A percentile compares a stretch with the other conserved stretches of the same genome.
Conservation (phyloP, 2,797 vertebrate species). For the Acipenser ruthenus region DNA sequence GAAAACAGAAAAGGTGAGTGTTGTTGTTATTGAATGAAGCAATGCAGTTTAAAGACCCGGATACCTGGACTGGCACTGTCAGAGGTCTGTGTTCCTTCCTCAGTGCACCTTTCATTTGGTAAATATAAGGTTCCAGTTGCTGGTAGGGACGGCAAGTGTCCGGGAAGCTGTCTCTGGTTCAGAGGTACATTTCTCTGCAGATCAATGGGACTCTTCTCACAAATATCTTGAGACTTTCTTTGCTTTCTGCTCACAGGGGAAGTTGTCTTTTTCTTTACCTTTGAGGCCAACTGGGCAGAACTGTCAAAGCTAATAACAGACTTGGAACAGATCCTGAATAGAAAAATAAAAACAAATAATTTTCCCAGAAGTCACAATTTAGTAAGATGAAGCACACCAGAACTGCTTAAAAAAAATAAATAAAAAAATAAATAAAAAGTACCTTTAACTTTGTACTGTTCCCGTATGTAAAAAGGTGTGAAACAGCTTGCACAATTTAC, state of each 20-base stretch:
- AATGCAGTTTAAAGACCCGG: too few species aligned
- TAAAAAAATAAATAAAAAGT: background rate
- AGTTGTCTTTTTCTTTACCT: slow-evolving; percentile 40
- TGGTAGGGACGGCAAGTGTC: background rate
- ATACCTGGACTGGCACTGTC: slow-evolving; percentile 11
- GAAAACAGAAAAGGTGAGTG: too few species aligned
- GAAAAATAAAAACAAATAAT: background rate
- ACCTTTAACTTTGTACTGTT: slow-evolving; percentile 1
- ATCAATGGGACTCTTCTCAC: slow-evolving; percentile 10
- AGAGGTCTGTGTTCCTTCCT: background rate
- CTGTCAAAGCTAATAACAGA: slow-evolving; percentile 33
- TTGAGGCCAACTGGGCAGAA: slow-evolving; percentile 46
- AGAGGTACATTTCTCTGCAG: background rate
- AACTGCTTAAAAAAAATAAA: background rate
- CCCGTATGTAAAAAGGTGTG: slow-evolving; percentile 13
- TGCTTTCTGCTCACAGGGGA: slow-evolving; percentile 25
- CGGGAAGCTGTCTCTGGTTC: background rate
- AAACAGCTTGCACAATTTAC: too few species aligned
- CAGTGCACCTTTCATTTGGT: background rate
- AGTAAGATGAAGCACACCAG: background rate
- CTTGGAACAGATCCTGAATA: slow-evolving; percentile 12
- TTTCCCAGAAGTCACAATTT: background rate
- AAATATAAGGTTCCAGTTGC: background rate
- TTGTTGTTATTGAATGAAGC: too few species aligned
- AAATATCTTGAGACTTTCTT: slow-evolving; percentile 14